phyloP scores from a whole-genome alignment of 53 echinoderm and acorn worm genomes.

The Holothuria leucospilota region DNA sequence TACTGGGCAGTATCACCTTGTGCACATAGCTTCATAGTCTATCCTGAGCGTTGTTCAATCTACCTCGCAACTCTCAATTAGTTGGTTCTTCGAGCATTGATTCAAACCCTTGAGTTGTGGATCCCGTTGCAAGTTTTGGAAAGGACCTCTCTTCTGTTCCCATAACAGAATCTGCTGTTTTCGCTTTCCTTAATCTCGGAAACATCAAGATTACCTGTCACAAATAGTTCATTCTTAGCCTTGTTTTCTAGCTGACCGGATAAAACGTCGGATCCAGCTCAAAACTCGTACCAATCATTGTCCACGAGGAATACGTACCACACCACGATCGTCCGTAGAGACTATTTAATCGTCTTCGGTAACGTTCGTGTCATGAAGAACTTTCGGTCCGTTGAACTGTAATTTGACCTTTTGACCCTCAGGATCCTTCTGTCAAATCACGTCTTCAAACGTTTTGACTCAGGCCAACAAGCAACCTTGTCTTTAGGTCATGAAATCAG shows the following conservation, averaged over 20 bases:
- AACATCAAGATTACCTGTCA: constrained; percentile 31
- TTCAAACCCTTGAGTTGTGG: constrained; percentile 31
- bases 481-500: neutral
- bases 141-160: constrained; percentile 33
- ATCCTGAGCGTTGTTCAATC: constrained; percentile 30
- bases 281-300: constrained; percentile 1
- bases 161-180: constrained; percentile 11
- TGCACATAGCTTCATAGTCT: constrained; percentile 3
- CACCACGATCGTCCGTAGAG: neutral
- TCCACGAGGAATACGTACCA: constrained; percentile 28
- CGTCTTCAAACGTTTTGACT: neutral
- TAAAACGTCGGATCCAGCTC: constrained; percentile 21
- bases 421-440: neutral
- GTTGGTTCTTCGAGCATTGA: constrained; percentile 10
- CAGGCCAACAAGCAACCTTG: constrained; percentile 1
- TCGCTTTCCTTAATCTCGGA: constrained; percentile 49
- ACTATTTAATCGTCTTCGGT: neutral
- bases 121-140: constrained; percentile 42
- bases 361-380: neutral
- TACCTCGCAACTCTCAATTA: constrained; percentile 47
- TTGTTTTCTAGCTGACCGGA: neutral
- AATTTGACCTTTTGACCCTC: constrained; percentile 26
- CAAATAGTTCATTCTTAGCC: neutral
- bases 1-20: constrained; percentile 19
- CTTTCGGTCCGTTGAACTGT: neutral